Base-by-base conservation (phyloP, 2,888 invertebrate genomes). In the Allygus modestus region DNA sequence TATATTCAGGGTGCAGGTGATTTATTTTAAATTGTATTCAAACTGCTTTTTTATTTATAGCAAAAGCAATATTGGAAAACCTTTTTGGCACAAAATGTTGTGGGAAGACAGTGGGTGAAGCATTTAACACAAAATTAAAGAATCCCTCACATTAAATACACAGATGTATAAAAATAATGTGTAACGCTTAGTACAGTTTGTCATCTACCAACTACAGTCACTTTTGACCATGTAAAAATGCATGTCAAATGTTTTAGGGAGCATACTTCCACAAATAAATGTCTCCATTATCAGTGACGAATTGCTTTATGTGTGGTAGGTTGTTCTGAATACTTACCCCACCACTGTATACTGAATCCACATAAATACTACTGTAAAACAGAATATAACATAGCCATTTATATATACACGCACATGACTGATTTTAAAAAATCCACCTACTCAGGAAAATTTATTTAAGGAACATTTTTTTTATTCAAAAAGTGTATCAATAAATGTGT, bases 131-230 rank as follows among this genome's bases (percentile, higher is more conserved):
- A 37, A 41, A 20, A 73, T n/a, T 4, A 31, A 69, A 23, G 37
- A 7, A 20, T 11, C 15, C 5, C 28, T 43, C 73, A 41, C 41
- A 73, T 20, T n/a, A 73, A 73, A 41, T 73, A 23, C 26, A 73
- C 41, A 73, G 37, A 43, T 31, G 41, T 73, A 73, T 73, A 73
- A 73, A 73, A 73, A 41, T 73, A 73, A 73, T 73, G 41, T 73
- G 33, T 73, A 17, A 73, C 4, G 69, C 2, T n/a, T 37, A 73
- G 23, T 41, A 73, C 31, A 73, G 7, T 43, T 15, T 15, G 4
- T 69, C 37, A 61, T 33, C 69, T 69, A 69, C 31, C 31, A 11
- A 69, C 69, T 69, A 69, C 69, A 69, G 37, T 58, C 58, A 58
- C 58, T 58, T 58, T 20, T 17, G 12, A 46, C 11, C 46, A 46